Percentiles rank a stretch among this genome's conserved stretches.
Evolutionary conservation across 2,888 invertebrate species (phyloP).

Genomic region (Erebia aethiops): DNA sequence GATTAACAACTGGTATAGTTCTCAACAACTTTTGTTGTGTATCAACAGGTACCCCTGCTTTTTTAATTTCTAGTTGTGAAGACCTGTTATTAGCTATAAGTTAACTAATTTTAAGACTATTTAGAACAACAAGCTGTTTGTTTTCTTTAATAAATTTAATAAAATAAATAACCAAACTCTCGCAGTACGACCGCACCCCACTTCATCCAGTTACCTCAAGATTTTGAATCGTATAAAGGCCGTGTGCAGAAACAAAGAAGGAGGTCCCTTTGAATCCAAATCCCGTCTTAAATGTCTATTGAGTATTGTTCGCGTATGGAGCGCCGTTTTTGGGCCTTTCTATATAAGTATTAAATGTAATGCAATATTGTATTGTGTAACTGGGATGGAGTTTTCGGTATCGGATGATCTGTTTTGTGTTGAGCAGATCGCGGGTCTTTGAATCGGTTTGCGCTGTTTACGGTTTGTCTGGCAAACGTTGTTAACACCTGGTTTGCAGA

Average conservation of each 20-base stretch:
- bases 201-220: constrained; percentile 62
- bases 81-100: too few species aligned
- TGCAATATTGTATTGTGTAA: constrained; percentile 73
- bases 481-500: constrained; percentile 39
- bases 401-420: constrained; percentile 58
- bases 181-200: constrained; percentile 45
- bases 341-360: constrained; percentile 57
- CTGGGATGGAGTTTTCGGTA: constrained; percentile 61
- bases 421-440: constrained; percentile 37
- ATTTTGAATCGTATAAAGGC: constrained; percentile 65
- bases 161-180: background rate
- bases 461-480: constrained; percentile 26
- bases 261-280: constrained; percentile 72
- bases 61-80: too few species aligned
- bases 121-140: too few species aligned
- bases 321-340: constrained; percentile 58
- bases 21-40: too few species aligned
- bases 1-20: too few species aligned
- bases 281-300: constrained; percentile 75
- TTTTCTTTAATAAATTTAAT: too few species aligned
- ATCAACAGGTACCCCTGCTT: too few species aligned
- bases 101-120: too few species aligned
- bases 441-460: constrained; percentile 27
- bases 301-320: constrained; percentile 64
- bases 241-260: constrained; percentile 68